Conservation (phyloP, 1,140 invertebrate species). For the Drosophila sproati region DNA sequence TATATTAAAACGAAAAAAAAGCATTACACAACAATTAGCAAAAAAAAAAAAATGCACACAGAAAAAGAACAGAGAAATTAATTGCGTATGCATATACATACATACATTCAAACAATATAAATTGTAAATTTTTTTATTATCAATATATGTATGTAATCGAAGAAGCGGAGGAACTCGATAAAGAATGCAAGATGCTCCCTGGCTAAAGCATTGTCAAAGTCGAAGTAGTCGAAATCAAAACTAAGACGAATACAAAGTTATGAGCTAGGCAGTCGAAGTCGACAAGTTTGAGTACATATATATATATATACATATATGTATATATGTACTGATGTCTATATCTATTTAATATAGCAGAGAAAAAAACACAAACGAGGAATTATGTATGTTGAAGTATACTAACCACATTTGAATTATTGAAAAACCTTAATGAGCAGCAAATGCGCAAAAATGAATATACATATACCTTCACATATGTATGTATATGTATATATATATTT, state of each 20-base stretch:
- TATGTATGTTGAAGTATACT: slow-evolving; percentile 57
- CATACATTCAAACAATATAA: slow-evolving; percentile 24
- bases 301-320: not conserved
- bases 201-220: slow-evolving; percentile 14
- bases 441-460: slow-evolving; percentile 36
- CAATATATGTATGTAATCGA: slow-evolving; percentile 53
- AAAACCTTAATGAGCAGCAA: slow-evolving; percentile 31
- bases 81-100: slow-evolving; percentile 53
- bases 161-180: slow-evolving; percentile 30
- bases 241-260: slow-evolving; percentile 26
- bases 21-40: slow-evolving; percentile 56
- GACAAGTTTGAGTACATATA: slow-evolving; percentile 16
- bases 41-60: slow-evolving; percentile 46
- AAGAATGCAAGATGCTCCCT: slow-evolving; percentile 1
- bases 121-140: slow-evolving; percentile 63
- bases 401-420: slow-evolving; percentile 40
- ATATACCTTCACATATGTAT: slow-evolving; percentile 16
- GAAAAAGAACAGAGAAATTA: slow-evolving; percentile 36
- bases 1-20: slow-evolving; percentile 24
- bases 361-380: slow-evolving; percentile 25
- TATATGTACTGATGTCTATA: slow-evolving; percentile 8
- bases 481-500: slow-evolving; percentile 18
- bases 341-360: slow-evolving; percentile 9
- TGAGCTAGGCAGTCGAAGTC: slow-evolving; percentile 9
- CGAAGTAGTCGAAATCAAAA: slow-evolving; percentile 37